These are phyloP conservation scores for Drosophila mettleri DNA, from an alignment of 2,888 invertebrate genomes.

Conservation along the genomic window DNA sequence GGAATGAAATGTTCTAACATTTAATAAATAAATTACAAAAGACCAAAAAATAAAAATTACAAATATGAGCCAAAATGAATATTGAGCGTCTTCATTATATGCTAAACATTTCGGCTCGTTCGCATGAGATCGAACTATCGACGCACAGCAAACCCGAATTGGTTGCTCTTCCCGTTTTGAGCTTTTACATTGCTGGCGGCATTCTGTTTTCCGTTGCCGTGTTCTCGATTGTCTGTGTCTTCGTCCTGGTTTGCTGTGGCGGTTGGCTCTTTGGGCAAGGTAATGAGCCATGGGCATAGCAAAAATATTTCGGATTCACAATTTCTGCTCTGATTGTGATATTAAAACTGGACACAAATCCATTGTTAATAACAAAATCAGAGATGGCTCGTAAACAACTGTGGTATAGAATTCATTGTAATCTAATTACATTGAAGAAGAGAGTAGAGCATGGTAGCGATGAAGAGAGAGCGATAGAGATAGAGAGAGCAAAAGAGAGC, in stretches of 20 bases:
- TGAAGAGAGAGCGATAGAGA: too few species aligned
- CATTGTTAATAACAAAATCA: not conserved
- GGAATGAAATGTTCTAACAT: too few species aligned
- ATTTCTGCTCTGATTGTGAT: not conserved
- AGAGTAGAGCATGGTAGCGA: too few species aligned
- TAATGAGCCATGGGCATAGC: not conserved
- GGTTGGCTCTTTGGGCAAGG: not conserved
- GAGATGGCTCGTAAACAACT: too few species aligned
- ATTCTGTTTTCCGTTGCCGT: not conserved
- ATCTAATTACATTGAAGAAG: too few species aligned
- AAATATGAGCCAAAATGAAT: not conserved
- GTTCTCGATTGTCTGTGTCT: not conserved
- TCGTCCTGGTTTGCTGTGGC: not conserved
- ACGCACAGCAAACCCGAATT: not conserved
- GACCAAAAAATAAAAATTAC: not conserved
- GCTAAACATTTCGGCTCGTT: not conserved
- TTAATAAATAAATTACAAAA: not conserved
- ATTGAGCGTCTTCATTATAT: too few species aligned
- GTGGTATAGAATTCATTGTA: too few species aligned
- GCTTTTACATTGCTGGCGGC: not conserved
- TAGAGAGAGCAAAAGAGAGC: too few species aligned
- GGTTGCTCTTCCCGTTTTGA: rapidly evolving
- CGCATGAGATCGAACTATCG: not conserved
- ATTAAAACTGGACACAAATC: not conserved
- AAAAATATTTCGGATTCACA: not conserved